Base-by-base conservation (phyloP, 2,797 vertebrate species). In the Anas bahamensis region DNA sequence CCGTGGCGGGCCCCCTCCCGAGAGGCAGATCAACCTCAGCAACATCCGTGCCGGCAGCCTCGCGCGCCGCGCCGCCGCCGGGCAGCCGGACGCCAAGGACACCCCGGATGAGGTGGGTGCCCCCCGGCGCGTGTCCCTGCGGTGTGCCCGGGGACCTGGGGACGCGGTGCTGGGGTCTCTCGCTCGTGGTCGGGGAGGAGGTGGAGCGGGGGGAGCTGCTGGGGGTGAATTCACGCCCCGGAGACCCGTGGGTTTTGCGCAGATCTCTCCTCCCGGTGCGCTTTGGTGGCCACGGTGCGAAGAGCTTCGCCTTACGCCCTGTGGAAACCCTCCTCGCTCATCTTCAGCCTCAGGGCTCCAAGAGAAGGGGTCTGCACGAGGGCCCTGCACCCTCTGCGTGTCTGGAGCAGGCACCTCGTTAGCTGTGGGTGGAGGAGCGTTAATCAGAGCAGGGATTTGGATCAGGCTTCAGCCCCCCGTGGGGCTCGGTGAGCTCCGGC, bases 11-110 rank as follows among this genome's bases (percentile, higher is more conserved):
- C 99, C 99, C 0, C 99, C 99, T 37, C 99, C 99, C 0, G 99
- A 99, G 93, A 98, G 99, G 19, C 99, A 99, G 98, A 99, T 99
- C 97, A 99, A 99, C 97, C 98, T 99, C 66, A 99, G 99, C 96
- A 99, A 99, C 96, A 98, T 99, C 91, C 98, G 99, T 1, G 98
- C 99, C 0, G 99, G 99, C 14, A 98, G 97, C 87, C 98, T 99
- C 9, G 99, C 99, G 4, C 98, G 99, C 28, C 96, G 99, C 5
- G 99, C 99, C 0, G 98, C 98, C 17, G 98, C 98, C 21, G 97
- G 96, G 57, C 99, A 99, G 72, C 99, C 98, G 0, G 99, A 99
- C 14, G 97, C 98, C 88, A 99, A 98, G 97, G 99, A 99, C 91
- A 98, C 98, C 28, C 99, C 98, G 0, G 99, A 99, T 11, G 99